Evolutionary conservation across 2,797 vertebrate genomes (phyloP).

Genomic region (Arrhamphus sclerolepis): DNA sequence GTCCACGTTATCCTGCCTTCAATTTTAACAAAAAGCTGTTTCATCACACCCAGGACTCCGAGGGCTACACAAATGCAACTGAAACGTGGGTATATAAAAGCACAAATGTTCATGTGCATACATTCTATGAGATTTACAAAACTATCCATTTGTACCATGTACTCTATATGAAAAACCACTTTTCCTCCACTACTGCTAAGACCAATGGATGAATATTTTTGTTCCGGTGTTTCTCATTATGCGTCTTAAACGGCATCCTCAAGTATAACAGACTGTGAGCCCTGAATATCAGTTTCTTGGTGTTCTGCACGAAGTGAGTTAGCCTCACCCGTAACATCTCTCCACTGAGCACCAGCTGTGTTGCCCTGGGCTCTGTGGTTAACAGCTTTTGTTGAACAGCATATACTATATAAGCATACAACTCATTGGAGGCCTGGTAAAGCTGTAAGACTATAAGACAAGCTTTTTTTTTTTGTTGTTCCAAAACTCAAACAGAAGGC

Average conservation of each 20-base stretch:
- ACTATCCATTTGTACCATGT: too few species aligned
- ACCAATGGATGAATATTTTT: conserved; percentile 4
- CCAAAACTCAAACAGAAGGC: conserved; percentile 31
- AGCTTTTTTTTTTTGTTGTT: conserved; percentile 29
- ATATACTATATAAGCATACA: conserved; percentile 46
- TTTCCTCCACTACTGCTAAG: not conserved
- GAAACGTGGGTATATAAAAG: too few species aligned
- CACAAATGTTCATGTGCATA: too few species aligned
- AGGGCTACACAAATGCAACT: too few species aligned
- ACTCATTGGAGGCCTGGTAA: conserved; percentile 40
- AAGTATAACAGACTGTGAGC: conserved; percentile 5
- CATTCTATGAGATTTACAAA: too few species aligned
- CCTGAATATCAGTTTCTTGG: conserved; percentile 11
- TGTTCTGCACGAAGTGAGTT: conserved; percentile 19
- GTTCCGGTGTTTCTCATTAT: conserved; percentile 18
- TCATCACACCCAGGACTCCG: too few species aligned
- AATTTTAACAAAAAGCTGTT: too few species aligned
- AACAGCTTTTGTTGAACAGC: conserved; percentile 55
- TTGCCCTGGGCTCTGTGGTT: conserved; percentile 39
- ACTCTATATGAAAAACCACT: too few species aligned
- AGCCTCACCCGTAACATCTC: conserved; percentile 7
- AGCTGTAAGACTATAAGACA: conserved; percentile 30
- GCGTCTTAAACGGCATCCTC: conserved; percentile 2
- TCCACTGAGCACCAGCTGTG: conserved; percentile 16
- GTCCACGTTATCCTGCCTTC: too few species aligned